Base-by-base conservation (phyloP, 2,888 invertebrate genomes). In the Cryptocephalus primarius region DNA sequence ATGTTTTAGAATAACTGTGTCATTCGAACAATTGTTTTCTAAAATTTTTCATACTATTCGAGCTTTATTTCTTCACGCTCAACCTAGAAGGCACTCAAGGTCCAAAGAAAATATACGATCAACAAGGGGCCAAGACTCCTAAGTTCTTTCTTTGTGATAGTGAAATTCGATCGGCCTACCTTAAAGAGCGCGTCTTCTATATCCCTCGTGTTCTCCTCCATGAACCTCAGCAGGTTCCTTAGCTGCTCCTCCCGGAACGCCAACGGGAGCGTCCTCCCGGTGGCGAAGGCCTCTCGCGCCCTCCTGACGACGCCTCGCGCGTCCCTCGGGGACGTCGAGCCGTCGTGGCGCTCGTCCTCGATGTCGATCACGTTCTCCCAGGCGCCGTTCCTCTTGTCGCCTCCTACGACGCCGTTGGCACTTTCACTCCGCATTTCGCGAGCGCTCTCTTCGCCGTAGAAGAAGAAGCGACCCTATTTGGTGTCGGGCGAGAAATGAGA, bases 221-320 rank as follows among this genome's bases (percentile, higher is more conserved):
- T 75, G 79, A 96, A 78, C 45, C 77, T 77, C 41, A 83, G 62
- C 12, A 95, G 67, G 44, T 75, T 80, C 64, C 83, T 78, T 45
- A 97, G 72, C 69, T 96, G 95, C 52, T 79, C 75, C 55, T 82
- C 78, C 48, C 96, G 80, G 77, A 84, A 92, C 72, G 84, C 80
- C 59, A 91, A 60, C 12, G 83, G 77, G 55, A 79, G 80, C n/a
- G 93, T 93, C 57, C 83, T 80, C 12, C 93, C 93, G 45, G 80
- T 79, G 50, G 76, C 77, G 72, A 85, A 95, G 0, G 87, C 81
- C 57, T 79, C 77, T 34, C 88, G 77, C 56, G 82, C 78, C 14
- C 85, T 76, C 39, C 83, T 79, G 52, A 76, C 78, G n/a, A 55
- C 50, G 38, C 62, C 59, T 13, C 49, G 49, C 22, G 51, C 49